These are phyloP conservation scores for Podargus strigoides DNA, from an alignment of 2,797 vertebrate species.

Conservation along the genomic window DNA sequence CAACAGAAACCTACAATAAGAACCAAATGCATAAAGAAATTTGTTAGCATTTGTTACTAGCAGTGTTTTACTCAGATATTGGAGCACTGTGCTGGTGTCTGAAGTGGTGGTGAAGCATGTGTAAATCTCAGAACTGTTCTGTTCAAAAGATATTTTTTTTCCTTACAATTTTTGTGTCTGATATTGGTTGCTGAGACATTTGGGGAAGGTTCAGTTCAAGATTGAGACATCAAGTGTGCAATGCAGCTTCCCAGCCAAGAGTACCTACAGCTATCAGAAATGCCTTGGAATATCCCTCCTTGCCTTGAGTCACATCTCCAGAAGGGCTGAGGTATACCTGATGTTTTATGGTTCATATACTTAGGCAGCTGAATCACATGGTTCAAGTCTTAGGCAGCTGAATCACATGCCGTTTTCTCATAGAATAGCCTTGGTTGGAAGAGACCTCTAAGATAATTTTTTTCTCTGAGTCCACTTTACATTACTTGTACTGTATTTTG, in stretches of 20 bases:
- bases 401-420: no score
- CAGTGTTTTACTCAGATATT: not conserved
- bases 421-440: no score
- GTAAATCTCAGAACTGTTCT: not conserved
- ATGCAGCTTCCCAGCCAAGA: not conserved
- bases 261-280: not conserved
- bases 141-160: not conserved
- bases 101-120: not conserved
- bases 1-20: not conserved
- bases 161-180: not conserved
- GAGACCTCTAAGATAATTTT: no score
- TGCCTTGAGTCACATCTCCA: not conserved
- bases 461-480: not conserved
- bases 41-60: not conserved
- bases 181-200: not conserved
- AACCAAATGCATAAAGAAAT: not conserved
- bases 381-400: no score
- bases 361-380: not conserved
- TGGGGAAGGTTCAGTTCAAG: not conserved
- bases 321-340: not conserved
- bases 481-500: not conserved
- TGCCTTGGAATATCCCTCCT: not conserved
- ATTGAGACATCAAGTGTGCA: not conserved
- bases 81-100: accelerated
- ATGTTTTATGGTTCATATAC: not conserved